These are phyloP conservation scores for Cygnus buccinator DNA, from an alignment of 2,113 vertebrate genomes.

Conservation along the genomic window DNA sequence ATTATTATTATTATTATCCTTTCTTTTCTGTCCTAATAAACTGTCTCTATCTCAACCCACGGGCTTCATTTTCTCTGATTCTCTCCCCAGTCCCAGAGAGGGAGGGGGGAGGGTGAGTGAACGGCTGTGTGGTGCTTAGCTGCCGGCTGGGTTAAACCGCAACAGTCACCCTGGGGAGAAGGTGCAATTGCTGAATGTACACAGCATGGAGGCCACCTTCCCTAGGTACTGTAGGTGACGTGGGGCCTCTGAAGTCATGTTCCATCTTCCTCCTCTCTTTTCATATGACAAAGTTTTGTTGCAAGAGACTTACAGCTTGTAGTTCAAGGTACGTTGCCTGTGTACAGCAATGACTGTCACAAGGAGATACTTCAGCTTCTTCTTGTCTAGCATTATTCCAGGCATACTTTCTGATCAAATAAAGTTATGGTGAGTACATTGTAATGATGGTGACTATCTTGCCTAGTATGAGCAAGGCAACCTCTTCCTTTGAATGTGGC, in stretches of 20 bases:
- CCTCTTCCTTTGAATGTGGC: background rate
- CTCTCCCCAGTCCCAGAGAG: no score
- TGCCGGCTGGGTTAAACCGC: no score
- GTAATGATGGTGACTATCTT: background rate
- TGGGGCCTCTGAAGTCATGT: background rate
- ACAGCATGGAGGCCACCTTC: background rate
- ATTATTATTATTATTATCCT: no score
- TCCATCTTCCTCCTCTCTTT: background rate
- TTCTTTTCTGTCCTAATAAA: no score
- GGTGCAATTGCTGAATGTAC: rapidly evolving
- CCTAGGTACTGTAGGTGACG: rapidly evolving
- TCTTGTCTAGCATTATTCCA: background rate
- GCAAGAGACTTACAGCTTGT: background rate
- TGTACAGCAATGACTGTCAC: background rate
- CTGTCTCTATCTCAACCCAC: no score
- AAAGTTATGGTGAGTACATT: rapidly evolving
- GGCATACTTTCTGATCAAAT: background rate
- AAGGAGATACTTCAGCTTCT: background rate
- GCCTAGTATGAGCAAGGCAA: background rate
- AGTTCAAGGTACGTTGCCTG: background rate
- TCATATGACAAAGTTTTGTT: background rate
- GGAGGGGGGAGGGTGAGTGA: no score
- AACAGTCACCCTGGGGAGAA: background rate
- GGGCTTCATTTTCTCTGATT: no score
- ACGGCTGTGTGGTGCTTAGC: no score